phyloP scores from a whole-genome alignment of 2,113 vertebrate species.

The Rhadina sibilatrix region DNA sequence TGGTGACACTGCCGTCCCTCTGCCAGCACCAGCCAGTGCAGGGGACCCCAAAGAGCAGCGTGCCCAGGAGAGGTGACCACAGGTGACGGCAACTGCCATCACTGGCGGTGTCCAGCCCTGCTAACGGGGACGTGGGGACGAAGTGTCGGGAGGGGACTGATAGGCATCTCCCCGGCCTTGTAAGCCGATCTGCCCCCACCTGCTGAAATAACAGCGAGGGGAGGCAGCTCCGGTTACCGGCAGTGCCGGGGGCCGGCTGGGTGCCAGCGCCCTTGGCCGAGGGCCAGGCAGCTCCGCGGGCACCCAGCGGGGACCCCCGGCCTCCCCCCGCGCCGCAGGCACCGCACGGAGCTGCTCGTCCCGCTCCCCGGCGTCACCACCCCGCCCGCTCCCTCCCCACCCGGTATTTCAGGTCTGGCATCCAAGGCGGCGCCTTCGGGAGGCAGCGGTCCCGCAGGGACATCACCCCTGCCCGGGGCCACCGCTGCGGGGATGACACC shows the following conservation, averaged over 20 bases:
- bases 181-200: conserved; percentile 46
- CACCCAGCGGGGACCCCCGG: not conserved
- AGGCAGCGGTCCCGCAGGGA: conserved; percentile 19
- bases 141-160: not conserved
- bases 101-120: accelerated
- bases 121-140: not conserved
- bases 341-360: not conserved
- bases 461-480: conserved; percentile 17
- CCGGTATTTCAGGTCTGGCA: conserved; percentile 58
- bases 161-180: conserved; percentile 42
- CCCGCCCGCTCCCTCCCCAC: not conserved
- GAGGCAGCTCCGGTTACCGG: conserved; percentile 35
- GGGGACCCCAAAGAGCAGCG: not conserved
- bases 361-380: not conserved
- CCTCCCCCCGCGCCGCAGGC: not conserved
- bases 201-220: conserved; percentile 65
- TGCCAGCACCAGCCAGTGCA: not conserved
- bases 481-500: not conserved
- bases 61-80: not conserved
- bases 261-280: conserved; percentile 28
- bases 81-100: not conserved
- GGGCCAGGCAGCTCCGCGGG: not conserved
- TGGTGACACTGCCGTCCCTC: not conserved
- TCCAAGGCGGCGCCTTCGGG: not conserved
- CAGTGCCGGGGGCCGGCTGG: conserved; percentile 27